Conservation (phyloP, 2,888 invertebrate species). For the Pristionchus arcanus region DNA sequence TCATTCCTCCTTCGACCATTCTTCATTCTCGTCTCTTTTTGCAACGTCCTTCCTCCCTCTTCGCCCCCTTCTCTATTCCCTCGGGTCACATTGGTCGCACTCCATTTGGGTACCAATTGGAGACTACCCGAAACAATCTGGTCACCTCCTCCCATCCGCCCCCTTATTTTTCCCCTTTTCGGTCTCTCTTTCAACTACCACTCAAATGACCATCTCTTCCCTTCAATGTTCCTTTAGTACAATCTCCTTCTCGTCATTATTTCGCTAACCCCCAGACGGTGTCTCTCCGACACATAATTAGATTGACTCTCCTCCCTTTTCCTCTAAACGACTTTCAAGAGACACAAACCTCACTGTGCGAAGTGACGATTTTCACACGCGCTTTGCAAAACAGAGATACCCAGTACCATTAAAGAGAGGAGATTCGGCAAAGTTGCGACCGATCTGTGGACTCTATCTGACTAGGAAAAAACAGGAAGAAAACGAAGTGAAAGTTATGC, state of each 20-base stretch:
- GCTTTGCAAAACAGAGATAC: conserved; percentile 18
- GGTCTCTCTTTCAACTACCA: not conserved
- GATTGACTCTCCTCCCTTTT: conserved; percentile 13
- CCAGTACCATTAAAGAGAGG: conserved; percentile 7
- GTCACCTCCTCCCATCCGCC: conserved; percentile 16
- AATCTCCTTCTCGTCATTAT: not conserved
- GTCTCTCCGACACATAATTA: conserved; percentile 24
- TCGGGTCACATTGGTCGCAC: conserved; percentile 25
- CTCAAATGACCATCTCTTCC: not conserved
- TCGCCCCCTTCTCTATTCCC: not conserved
- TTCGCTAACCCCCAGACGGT: conserved; percentile 3
- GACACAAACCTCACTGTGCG: not conserved
- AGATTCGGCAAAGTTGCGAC: not conserved
- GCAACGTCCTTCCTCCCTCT: conserved; percentile 18
- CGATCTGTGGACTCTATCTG: not conserved
- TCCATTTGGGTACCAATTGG: conserved; percentile 31
- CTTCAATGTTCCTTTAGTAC: conserved; percentile 31
- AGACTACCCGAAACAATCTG: conserved; percentile 37
- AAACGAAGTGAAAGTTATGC: not conserved
- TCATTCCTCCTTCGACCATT: not conserved
- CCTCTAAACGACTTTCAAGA: conserved; percentile 7
- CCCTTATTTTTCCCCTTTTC: not conserved
- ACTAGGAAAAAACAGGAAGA: not conserved
- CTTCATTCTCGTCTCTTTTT: conserved; percentile 45
- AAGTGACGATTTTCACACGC: conserved; percentile 21